phyloP scores from a whole-genome alignment of 1,140 invertebrate genomes.

The Drosophila paulistorum region DNA sequence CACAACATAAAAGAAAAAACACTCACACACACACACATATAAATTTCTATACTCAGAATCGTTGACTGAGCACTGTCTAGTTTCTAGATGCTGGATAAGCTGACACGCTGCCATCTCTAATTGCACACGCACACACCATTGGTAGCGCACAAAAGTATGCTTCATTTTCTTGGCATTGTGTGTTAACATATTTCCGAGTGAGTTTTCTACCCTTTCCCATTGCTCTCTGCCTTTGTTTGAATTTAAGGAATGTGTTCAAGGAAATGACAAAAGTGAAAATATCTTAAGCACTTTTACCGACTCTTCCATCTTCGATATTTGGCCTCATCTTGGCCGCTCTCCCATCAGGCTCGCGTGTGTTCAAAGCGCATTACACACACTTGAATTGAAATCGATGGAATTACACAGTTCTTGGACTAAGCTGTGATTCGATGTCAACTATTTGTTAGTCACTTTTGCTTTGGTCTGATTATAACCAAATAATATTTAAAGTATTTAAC shows the following conservation, averaged over 20 bases:
- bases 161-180: slow-evolving; percentile 52
- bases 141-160: slow-evolving; percentile 42
- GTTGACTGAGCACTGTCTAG: neutral
- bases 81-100: neutral
- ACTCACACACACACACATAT: no score
- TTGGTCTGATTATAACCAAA: slow-evolving; percentile 42
- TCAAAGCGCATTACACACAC: slow-evolving; percentile 24
- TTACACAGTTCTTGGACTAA: neutral
- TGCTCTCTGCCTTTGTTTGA: slow-evolving; percentile 34
- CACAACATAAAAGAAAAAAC: no score
- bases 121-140: slow-evolving; percentile 2
- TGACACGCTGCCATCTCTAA: slow-evolving; percentile 36
- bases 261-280: slow-evolving; percentile 80
- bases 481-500: slow-evolving; percentile 47
- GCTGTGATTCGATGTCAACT: slow-evolving; percentile 4
- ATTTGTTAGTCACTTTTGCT: slow-evolving; percentile 23
- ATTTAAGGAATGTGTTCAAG: slow-evolving; percentile 65
- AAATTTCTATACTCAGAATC: no score
- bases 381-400: slow-evolving; percentile 11
- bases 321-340: no score
- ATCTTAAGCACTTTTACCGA: slow-evolving; percentile 62
- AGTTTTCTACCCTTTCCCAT: slow-evolving; percentile 22
- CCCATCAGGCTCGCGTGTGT: slow-evolving; percentile 13
- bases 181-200: slow-evolving; percentile 54
- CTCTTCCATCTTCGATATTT: slow-evolving; percentile 1